Conservation (phyloP, 1,140 invertebrate species). For the Trachelipus rathkii region DNA sequence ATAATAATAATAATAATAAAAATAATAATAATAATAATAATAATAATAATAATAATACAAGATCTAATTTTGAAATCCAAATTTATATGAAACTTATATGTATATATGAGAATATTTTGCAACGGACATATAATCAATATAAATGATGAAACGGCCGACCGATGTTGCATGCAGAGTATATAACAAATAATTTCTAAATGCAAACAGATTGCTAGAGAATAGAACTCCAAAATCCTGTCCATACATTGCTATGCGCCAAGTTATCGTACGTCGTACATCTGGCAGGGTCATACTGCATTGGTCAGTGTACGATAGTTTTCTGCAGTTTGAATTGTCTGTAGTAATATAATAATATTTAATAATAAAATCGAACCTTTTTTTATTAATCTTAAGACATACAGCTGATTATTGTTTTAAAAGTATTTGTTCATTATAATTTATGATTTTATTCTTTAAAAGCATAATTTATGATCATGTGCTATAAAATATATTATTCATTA, state of each 20-base stretch:
- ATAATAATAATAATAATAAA: too few species aligned
- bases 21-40: too few species aligned
- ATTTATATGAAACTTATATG: too few species aligned
- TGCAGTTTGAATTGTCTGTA: neutral
- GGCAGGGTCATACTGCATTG: neutral
- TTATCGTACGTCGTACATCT: neutral
- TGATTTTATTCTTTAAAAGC: neutral
- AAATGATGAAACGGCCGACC: neutral
- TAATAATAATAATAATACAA: too few species aligned
- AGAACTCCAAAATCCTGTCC: neutral
- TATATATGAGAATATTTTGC: conserved; percentile 1
- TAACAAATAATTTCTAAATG: conserved; percentile 4
- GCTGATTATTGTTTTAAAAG: neutral
- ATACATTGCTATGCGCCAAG: neutral
- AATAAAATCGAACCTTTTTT: too few species aligned
- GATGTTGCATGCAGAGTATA: neutral
- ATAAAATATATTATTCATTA: too few species aligned
- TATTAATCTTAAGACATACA: too few species aligned
- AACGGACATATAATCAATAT: neutral
- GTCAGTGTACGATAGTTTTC: conserved; percentile 1
- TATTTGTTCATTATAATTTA: neutral
- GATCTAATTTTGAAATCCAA: too few species aligned
- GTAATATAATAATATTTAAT: neutral
- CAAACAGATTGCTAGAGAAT: conserved; percentile 3
- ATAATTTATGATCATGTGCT: too few species aligned